Base-by-base conservation (phyloP, 2,113 vertebrate species). In the Takifugu bimaculatus region DNA sequence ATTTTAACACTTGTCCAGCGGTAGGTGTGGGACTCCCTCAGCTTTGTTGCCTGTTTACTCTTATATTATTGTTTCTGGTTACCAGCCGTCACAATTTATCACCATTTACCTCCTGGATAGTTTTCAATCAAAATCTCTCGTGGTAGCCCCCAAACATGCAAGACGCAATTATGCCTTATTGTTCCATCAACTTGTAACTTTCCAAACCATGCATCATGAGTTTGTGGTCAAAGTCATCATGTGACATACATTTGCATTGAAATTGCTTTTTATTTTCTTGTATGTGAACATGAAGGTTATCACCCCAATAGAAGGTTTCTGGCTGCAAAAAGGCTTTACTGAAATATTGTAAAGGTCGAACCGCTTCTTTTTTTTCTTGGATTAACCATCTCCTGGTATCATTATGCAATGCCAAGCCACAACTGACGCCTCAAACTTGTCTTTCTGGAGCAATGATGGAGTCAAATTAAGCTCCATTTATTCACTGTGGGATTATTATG, bases 401-500 rank as follows among this genome's bases (percentile, higher is more conserved):
- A 39, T 52, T 49, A 52, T 48, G 44, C 12, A 6, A 58, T 5
- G 13, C 15, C 35, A 49, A 14, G 9, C 47, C 26, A 52, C 7
- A 43, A 68, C 26, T 6, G 14, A 35, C 13, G 39, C 50, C 11
- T 9, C 7, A 0, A 11, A 39, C 47, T 45, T 26, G 6, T 26
- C 50, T 28, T 45, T 61, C 39, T 28, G 1, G 28, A 65, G n/a
- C 48, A 45, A 4, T 52, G 26, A 63, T 60, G 29, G 2, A 61
- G 57, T 35, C 58, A 66, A 79, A 81, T 77, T 39, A 61, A 57
- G 29, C 39, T 59, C 5, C 2, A 70, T 69, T 69, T 47, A 67
- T 54, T 25, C 25, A 1, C 20, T 35, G n/a, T 67, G 14, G 44
- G 60, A 68, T 61, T 50, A 57, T 61, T 28, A 58, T 45, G 14